Percentiles rank a stretch among this genome's conserved stretches.
These are phyloP conservation scores for Gambusia holbrooki DNA, from an alignment of 2,113 vertebrate genomes.

Conservation along the genomic window DNA sequence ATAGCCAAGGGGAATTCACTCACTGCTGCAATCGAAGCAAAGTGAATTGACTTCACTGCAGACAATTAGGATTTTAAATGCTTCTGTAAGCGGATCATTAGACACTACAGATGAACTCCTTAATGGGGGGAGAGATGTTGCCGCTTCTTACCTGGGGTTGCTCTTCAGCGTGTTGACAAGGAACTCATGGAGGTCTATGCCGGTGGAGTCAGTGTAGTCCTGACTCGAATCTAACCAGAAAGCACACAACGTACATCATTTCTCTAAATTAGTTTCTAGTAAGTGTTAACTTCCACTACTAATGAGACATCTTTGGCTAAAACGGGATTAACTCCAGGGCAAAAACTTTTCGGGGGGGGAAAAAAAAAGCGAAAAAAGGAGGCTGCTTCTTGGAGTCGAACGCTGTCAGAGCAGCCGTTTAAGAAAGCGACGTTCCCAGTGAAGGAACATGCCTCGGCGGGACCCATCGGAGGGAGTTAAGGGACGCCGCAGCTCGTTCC, in stretches of 20 bases:
- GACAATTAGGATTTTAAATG: background rate
- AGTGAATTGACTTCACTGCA: background rate
- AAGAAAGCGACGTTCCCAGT: slow-evolving; percentile 18
- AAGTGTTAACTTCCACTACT: background rate
- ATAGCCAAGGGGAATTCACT: background rate
- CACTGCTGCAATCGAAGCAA: background rate
- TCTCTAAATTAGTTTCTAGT: background rate
- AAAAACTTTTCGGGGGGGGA: background rate
- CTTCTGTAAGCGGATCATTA: background rate
- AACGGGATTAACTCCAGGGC: background rate
- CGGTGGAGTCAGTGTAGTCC: slow-evolving; percentile 98
- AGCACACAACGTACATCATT: background rate
- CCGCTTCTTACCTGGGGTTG: slow-evolving; percentile 88
- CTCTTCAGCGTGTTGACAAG: slow-evolving; percentile 98
- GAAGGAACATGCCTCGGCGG: slow-evolving; percentile 7
- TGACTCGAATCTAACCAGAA: slow-evolving; percentile 90
- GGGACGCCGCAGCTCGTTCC: slow-evolving; percentile 16
- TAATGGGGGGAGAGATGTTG: background rate
- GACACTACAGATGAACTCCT: background rate
- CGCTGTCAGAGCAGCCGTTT: slow-evolving; percentile 18
- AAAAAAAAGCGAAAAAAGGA: background rate
- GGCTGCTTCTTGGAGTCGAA: background rate
- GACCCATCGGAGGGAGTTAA: slow-evolving; percentile 26
- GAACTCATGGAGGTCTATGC: slow-evolving; percentile 98
- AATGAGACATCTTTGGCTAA: background rate